These are phyloP conservation scores for Anarrhichthys ocellatus DNA, from an alignment of 2,113 vertebrate species.

Conservation along the genomic window DNA sequence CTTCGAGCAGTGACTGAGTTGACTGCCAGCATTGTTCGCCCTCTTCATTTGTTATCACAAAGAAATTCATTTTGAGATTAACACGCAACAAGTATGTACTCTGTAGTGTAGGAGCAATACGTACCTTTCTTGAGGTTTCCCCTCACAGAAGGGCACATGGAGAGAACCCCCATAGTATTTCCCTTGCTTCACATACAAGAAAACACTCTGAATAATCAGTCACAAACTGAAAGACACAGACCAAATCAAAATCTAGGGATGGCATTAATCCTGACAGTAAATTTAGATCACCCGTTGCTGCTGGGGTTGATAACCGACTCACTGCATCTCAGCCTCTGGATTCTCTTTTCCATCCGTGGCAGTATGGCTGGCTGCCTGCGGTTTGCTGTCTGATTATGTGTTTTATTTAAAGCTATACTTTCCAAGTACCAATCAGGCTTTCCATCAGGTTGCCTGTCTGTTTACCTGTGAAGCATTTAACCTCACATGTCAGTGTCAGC, in stretches of 20 bases:
- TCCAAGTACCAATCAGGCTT: constrained; percentile 65
- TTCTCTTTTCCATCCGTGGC: constrained; percentile 50
- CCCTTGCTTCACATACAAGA: constrained; percentile 21
- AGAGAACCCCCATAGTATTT: constrained; percentile 25
- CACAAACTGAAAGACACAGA: constrained; percentile 53
- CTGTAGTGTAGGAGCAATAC: constrained; percentile 9
- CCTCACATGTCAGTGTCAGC: constrained; percentile 62
- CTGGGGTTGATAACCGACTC: constrained; percentile 58
- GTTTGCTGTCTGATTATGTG: constrained; percentile 68
- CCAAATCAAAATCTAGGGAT: constrained; percentile 62
- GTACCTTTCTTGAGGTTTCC: constrained; percentile 22
- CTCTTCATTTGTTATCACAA: constrained; percentile 31
- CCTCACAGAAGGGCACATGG: constrained; percentile 18
- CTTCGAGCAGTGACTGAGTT: not conserved
- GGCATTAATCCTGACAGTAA: constrained; percentile 71
- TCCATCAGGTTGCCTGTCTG: constrained; percentile 63
- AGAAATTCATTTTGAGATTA: constrained; percentile 33
- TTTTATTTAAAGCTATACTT: constrained; percentile 70
- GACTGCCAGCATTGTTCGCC: not conserved
- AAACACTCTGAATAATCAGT: constrained; percentile 50
- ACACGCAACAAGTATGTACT: constrained; percentile 3
- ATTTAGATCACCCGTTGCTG: constrained; percentile 65
- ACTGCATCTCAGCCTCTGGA: constrained; percentile 49
- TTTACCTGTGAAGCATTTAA: constrained; percentile 68
- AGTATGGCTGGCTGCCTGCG: constrained; percentile 52